Percentiles rank a stretch among this genome's conserved stretches.
Conservation (phyloP, 2,888 invertebrate species). For the Agriopis marginaria region DNA sequence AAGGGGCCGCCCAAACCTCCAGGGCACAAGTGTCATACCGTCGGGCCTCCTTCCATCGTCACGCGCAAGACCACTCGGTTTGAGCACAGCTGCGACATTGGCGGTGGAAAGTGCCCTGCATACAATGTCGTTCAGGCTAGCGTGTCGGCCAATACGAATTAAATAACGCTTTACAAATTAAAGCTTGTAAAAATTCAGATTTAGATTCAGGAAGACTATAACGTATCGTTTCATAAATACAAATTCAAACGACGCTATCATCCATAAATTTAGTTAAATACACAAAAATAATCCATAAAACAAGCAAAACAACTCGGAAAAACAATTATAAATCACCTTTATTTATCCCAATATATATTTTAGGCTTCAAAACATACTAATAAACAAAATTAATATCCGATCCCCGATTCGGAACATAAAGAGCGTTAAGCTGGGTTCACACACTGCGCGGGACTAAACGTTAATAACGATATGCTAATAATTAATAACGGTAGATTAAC, state of each 20-base stretch:
- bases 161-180: too few species aligned
- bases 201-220: neutral
- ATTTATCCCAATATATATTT: conserved; percentile 26
- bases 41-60: too few species aligned
- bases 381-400: conserved; percentile 33
- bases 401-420: conserved; percentile 15
- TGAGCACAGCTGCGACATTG: too few species aligned
- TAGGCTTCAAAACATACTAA: conserved; percentile 19
- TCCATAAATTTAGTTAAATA: conserved; percentile 9
- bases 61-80: too few species aligned
- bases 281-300: conserved; percentile 16
- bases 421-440: conserved; percentile 12
- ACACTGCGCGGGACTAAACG: neutral
- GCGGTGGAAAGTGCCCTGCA: too few species aligned
- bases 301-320: conserved; percentile 18
- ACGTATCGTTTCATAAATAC: neutral
- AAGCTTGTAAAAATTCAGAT: neutral
- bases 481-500: neutral
- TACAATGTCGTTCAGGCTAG: too few species aligned
- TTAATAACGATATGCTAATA: conserved; percentile 5
- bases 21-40: too few species aligned
- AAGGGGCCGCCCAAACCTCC: too few species aligned
- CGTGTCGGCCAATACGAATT: too few species aligned
- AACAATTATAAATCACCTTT: conserved; percentile 27
- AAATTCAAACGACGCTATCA: conserved; percentile 3